A percentile compares a stretch with the other conserved stretches of the same genome.
These are phyloP conservation scores for Brachionus koreanus DNA, from an alignment of 1,140 invertebrate genomes.

Conservation along the genomic window DNA sequence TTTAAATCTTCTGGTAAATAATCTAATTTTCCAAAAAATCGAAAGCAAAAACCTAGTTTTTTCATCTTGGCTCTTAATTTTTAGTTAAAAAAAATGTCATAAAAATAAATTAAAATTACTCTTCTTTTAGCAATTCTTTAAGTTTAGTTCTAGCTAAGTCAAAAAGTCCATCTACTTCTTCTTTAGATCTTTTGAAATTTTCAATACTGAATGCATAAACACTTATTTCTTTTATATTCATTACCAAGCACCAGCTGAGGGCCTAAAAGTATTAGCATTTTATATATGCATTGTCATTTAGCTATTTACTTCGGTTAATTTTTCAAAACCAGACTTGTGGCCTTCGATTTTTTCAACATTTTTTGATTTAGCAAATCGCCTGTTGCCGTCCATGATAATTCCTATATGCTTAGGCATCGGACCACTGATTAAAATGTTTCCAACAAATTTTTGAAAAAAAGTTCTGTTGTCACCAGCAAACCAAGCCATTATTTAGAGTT, in stretches of 20 bases:
- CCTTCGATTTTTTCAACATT: constrained; percentile 73
- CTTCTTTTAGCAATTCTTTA: constrained; percentile 74
- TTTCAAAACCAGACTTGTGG: constrained; percentile 88
- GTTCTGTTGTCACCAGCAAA: constrained; percentile 22
- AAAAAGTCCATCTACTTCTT: constrained; percentile 87
- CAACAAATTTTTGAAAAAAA: neutral
- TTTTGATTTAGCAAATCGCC: constrained; percentile 81
- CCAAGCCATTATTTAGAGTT: constrained; percentile 11
- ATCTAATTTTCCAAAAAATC: constrained; percentile 79
- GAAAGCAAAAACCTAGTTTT: constrained; percentile 78
- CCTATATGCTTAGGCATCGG: constrained; percentile 83
- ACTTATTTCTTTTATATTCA: constrained; percentile 80
- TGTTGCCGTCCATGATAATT: constrained; percentile 98
- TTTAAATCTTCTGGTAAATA: constrained; percentile 76
- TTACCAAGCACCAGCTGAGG: constrained; percentile 75
- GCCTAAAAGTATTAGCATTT: constrained; percentile 49
- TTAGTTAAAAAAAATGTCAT: neutral
- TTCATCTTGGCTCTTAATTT: constrained; percentile 66
- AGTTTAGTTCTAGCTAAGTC: constrained; percentile 80
- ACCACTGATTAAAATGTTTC: constrained; percentile 58
- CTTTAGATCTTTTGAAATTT: constrained; percentile 88
- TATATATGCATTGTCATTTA: neutral
- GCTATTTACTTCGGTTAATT: constrained; percentile 71
- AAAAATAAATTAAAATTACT: constrained; percentile 51
- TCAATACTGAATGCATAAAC: constrained; percentile 99